Conservation (phyloP, 2,113 vertebrate genomes). For the Arenaria interpres region DNA sequence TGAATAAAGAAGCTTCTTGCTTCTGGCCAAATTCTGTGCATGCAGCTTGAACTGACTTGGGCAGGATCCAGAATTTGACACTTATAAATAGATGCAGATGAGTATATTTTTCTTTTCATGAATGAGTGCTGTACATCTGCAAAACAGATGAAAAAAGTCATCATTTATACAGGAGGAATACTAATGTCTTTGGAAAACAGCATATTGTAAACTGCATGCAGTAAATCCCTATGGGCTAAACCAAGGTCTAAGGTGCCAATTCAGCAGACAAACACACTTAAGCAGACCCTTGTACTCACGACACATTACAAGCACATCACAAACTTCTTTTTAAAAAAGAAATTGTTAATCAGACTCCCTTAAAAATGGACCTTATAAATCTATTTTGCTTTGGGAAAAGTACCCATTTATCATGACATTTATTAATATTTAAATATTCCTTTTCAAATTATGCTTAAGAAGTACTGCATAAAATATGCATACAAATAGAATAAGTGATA, state of each 20-base stretch:
- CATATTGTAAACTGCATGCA: neutral
- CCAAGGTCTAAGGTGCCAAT: neutral
- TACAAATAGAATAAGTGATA: neutral
- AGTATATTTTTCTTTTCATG: constrained; percentile 20
- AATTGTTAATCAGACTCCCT: neutral
- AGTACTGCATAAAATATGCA: neutral
- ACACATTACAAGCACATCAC: neutral
- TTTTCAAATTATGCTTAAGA: neutral
- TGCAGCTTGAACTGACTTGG: constrained; percentile 19
- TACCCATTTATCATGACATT: neutral
- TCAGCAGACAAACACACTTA: neutral
- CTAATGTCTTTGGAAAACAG: neutral
- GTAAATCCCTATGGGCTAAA: neutral
- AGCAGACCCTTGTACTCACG: neutral
- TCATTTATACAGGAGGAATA: neutral
- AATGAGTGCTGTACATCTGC: constrained; percentile 27
- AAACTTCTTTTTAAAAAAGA: neutral
- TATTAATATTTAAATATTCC: neutral
- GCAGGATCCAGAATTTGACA: neutral
- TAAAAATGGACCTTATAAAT: neutral
- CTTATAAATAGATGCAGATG: constrained; percentile 45
- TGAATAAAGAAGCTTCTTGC: constrained; percentile 41
- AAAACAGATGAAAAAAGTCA: neutral
- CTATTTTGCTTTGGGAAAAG: neutral
- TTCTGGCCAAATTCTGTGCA: constrained; percentile 28